Evolutionary conservation across 2,888 invertebrate genomes (phyloP).

Genomic region (Hirtodrosophila histrioides): DNA sequence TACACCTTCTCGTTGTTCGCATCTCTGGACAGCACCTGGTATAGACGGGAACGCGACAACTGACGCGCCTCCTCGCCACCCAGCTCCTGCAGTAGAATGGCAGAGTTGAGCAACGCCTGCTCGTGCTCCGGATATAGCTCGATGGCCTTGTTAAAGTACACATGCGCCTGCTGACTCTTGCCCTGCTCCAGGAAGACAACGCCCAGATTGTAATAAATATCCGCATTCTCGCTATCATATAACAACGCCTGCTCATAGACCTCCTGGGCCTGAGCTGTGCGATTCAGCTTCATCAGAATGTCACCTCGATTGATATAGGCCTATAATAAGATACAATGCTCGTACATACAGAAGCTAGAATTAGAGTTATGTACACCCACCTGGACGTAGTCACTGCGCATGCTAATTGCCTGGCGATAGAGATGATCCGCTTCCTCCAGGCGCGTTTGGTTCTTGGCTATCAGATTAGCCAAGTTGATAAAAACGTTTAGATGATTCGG

Average conservation of each 20-base stretch:
- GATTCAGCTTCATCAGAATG: slow-evolving; percentile 96
- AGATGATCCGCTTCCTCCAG: slow-evolving; percentile 97
- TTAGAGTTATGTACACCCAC: slow-evolving; percentile 80
- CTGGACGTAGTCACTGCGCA: slow-evolving; percentile 95
- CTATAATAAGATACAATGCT: slow-evolving; percentile 78
- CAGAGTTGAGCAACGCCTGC: slow-evolving; percentile 97
- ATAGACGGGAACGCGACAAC: slow-evolving; percentile 91
- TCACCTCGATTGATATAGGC: slow-evolving; percentile 99
- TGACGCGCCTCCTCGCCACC: slow-evolving; percentile 92
- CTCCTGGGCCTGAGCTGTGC: slow-evolving; percentile 96
- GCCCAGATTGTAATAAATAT: slow-evolving; percentile 97
- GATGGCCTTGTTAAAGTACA: slow-evolving; percentile 96
- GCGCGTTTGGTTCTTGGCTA: slow-evolving; percentile 95
- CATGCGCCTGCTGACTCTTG: slow-evolving; percentile 94
- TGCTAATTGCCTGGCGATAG: slow-evolving; percentile 97
- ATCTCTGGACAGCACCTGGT: slow-evolving; percentile 89
- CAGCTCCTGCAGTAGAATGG: slow-evolving; percentile 95
- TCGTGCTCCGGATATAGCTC: slow-evolving; percentile 97
- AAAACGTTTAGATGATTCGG: slow-evolving; percentile 98
- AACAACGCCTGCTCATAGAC: slow-evolving; percentile 96
- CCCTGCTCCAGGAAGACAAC: slow-evolving; percentile 97
- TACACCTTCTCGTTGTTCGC: slow-evolving; percentile 94
- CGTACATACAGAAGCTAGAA: too few relatives aligned
- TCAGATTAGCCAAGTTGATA: slow-evolving; percentile 96
- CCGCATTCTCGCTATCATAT: slow-evolving; percentile 96